Percentiles rank a stretch among this genome's conserved stretches.
Conservation (phyloP, 2,888 invertebrate species). For the Leptopilina myrica region DNA sequence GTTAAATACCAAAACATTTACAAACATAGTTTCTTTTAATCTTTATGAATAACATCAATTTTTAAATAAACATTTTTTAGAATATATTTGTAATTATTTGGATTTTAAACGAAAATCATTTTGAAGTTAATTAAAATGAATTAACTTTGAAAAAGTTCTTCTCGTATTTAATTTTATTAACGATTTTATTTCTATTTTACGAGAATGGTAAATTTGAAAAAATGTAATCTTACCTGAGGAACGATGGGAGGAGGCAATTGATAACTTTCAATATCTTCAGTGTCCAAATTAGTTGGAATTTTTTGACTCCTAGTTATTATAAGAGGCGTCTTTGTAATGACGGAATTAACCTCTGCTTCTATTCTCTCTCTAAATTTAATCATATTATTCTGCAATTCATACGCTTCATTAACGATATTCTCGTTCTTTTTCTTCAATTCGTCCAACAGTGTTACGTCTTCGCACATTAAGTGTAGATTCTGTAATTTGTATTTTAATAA, state of each 20-base stretch:
- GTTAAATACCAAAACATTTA: no score
- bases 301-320: slow-evolving; percentile 81
- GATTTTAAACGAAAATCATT: no score
- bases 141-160: no score
- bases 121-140: no score
- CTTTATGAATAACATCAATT: no score
- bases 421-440: slow-evolving; percentile 83
- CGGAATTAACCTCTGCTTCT: slow-evolving; percentile 83
- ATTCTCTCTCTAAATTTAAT: slow-evolving; percentile 87
- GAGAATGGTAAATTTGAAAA: background rate
- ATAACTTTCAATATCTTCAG: slow-evolving; percentile 77
- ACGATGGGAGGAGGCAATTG: slow-evolving; percentile 79
- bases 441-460: slow-evolving; percentile 85
- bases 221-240: slow-evolving; percentile 73
- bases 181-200: no score
- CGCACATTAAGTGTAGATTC: slow-evolving; percentile 88
- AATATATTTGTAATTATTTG: no score
- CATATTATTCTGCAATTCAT: slow-evolving; percentile 84
- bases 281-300: slow-evolving; percentile 81
- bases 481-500: slow-evolving; percentile 67
- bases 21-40: no score
- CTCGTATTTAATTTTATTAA: no score
- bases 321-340: slow-evolving; percentile 86
- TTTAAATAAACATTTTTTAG: no score
- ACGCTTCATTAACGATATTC: slow-evolving; percentile 81